phyloP scores from a whole-genome alignment of 2,797 vertebrate genomes.

The Tragelaphus oryx region DNA sequence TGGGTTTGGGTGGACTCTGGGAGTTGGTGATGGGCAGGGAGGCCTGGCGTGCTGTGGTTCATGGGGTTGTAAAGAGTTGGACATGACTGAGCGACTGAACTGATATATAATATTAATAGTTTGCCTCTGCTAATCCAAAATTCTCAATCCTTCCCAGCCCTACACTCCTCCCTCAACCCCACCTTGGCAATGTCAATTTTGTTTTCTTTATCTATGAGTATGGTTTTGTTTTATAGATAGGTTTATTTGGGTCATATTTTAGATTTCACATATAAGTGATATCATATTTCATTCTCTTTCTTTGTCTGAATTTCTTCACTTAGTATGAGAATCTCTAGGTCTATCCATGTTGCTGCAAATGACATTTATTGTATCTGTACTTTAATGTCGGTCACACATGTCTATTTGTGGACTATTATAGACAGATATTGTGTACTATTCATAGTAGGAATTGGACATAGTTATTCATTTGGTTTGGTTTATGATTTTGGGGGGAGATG shows the following conservation, averaged over 20 bases:
- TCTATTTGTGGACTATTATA: neutral
- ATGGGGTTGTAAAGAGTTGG: no score
- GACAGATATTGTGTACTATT: neutral
- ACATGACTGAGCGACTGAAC: no score
- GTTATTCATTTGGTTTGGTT: neutral
- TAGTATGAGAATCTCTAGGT: neutral
- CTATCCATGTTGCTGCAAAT: neutral
- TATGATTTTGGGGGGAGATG: neutral
- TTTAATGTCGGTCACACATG: neutral
- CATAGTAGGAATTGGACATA: neutral
- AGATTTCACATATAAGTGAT: neutral
- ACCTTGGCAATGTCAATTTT: neutral
- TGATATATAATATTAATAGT: neutral
- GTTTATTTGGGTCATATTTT: neutral
- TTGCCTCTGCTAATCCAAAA: neutral
- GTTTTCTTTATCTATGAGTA: neutral
- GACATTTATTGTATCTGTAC: neutral
- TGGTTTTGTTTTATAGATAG: neutral
- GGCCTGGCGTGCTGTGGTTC: no score
- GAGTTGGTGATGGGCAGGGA: no score
- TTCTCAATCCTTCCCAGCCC: neutral
- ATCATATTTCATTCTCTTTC: neutral
- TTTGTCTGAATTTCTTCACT: neutral
- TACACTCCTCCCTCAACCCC: neutral
- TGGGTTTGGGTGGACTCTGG: fast-evolving